Evolutionary conservation across 2,797 vertebrate species (phyloP).

Genomic region (Enteromius paludinosus): DNA sequence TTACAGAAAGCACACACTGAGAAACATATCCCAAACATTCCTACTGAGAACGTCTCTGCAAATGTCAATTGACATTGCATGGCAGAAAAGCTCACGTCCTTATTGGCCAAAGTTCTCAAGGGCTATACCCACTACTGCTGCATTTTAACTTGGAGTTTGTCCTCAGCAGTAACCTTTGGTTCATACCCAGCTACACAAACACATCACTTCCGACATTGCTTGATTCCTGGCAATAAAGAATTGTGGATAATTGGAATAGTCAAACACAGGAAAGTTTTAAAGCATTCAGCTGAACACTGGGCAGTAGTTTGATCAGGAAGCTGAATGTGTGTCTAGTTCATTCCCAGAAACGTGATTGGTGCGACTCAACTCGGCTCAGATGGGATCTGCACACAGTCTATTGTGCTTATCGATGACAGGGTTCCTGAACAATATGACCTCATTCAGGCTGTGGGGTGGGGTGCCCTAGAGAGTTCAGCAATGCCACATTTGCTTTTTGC

Average conservation of each 20-base stretch:
- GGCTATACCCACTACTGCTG: neutral
- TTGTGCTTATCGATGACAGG: constrained; percentile 80
- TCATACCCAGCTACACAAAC: neutral
- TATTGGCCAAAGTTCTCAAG: neutral
- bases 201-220: constrained; percentile 14
- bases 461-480: constrained; percentile 51
- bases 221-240: constrained; percentile 33
- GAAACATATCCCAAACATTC: constrained; percentile 42
- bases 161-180: neutral
- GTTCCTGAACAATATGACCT: constrained; percentile 82
- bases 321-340: constrained; percentile 59
- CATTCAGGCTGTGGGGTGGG: constrained; percentile 63
- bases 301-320: constrained; percentile 74
- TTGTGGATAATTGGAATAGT: constrained; percentile 20
- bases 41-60: constrained; percentile 21
- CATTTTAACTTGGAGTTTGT: neutral
- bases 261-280: constrained; percentile 43
- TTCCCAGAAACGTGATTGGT: constrained; percentile 78
- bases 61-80: constrained; percentile 9
- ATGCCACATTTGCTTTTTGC: constrained; percentile 10
- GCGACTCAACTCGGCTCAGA: constrained; percentile 66
- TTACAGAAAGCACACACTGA: constrained; percentile 40
- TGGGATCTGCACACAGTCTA: constrained; percentile 74
- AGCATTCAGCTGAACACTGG: constrained; percentile 64
- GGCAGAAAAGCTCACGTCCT: constrained; percentile 4